Evolutionary conservation across 2,888 invertebrate genomes (phyloP).

Genomic region (Drosophila bunnanda): DNA sequence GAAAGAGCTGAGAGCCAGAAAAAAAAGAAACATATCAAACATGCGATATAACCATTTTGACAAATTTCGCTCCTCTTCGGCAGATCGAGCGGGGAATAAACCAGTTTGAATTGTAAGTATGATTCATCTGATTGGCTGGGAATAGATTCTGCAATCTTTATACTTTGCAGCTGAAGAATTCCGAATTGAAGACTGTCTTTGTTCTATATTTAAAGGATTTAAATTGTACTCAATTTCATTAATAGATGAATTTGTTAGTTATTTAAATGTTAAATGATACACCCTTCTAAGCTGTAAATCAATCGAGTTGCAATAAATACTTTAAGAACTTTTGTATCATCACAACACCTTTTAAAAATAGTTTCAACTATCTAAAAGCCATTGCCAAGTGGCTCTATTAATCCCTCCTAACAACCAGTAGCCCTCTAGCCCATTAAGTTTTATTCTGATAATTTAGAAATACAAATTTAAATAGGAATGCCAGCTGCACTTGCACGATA

Average conservation of each 20-base stretch:
- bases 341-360: not conserved
- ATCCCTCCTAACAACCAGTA: constrained; percentile 1
- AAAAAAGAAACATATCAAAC: constrained; percentile 48
- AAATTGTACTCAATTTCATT: not conserved
- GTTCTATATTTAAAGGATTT: not conserved
- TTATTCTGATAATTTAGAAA: constrained; percentile 16
- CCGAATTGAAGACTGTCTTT: not conserved
- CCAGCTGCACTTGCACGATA: constrained; percentile 19
- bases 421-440: constrained; percentile 7
- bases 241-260: too few species aligned
- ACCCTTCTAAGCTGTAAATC: not conserved
- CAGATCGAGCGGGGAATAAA: constrained; percentile 53
- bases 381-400: constrained; percentile 6
- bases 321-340: not conserved
- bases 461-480: constrained; percentile 10
- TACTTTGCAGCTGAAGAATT: constrained; percentile 33
- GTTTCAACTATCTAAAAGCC: not conserved
- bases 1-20: constrained; percentile 25
- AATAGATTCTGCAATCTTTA: constrained; percentile 15
- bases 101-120: constrained; percentile 67
- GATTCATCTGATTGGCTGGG: constrained; percentile 61
- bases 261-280: too few species aligned
- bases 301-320: not conserved
- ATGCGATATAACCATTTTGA: constrained; percentile 78
- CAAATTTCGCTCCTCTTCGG: constrained; percentile 56